Evolutionary conservation across 2,888 invertebrate genomes (phyloP).

Genomic region (Oscheius onirici): DNA sequence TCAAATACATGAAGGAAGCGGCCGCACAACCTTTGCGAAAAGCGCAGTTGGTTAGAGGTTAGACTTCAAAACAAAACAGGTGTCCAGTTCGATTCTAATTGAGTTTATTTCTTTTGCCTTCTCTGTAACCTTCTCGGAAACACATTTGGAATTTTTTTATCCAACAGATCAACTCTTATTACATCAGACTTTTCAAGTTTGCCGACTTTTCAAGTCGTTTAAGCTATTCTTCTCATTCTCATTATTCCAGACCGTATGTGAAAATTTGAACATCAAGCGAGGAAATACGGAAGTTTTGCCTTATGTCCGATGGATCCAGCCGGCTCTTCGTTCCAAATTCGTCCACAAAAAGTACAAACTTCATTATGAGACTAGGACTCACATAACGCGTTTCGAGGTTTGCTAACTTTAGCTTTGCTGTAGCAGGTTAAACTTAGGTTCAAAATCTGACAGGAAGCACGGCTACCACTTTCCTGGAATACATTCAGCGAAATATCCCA

Average conservation of each 20-base stretch:
- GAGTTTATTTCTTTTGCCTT: too few species aligned
- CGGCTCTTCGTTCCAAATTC: conserved; percentile 86
- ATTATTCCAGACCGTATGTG: conserved; percentile 58
- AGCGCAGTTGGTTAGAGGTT: too few species aligned
- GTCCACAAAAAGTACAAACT: conserved; percentile 91
- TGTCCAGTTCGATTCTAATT: too few species aligned
- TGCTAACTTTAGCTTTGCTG: conserved; percentile 67
- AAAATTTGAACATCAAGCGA: conserved; percentile 50
- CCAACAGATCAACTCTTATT: too few species aligned
- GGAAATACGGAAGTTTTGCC: conserved; percentile 57
- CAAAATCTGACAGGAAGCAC: conserved; percentile 91
- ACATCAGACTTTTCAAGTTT: too few species aligned
- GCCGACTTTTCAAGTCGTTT: too few species aligned
- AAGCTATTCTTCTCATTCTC: too few species aligned
- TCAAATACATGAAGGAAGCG: too few species aligned
- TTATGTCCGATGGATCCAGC: conserved; percentile 74
- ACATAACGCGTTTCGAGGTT: conserved; percentile 82
- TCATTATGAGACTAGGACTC: conserved; percentile 93
- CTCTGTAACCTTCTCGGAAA: too few species aligned
- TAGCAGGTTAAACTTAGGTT: conserved; percentile 73
- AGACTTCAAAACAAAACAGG: too few species aligned
- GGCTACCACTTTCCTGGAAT: conserved; percentile 92
- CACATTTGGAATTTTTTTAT: too few species aligned
- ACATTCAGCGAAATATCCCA: conserved; percentile 93
- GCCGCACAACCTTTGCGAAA: too few species aligned